Base-by-base conservation (phyloP, 92 coral and sea anemone genomes). In the Siderastrea radians region DNA sequence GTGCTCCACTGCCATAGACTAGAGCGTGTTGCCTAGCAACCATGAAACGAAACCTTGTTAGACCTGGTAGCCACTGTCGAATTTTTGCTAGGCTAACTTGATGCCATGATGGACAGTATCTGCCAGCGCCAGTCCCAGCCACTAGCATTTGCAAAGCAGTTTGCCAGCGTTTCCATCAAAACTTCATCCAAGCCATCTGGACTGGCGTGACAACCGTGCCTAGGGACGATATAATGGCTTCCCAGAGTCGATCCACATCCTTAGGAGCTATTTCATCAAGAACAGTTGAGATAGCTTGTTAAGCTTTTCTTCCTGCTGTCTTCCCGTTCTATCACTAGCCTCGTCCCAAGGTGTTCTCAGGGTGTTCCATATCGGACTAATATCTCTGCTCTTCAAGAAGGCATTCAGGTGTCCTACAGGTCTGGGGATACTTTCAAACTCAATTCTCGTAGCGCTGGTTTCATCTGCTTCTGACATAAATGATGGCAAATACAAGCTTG, bases 331-430 rank as follows among this genome's bases (percentile, higher is more conserved):
- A 26, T 26, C 0, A 13, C 38, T 26, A 26, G 38, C 38, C 38
- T 26, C 38, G 38, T 26, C 38, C 38, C 38, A 26, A 26, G 38
- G 82, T 46, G 81, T 73, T 49, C 48, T 53, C 13, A 84, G 64
- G 12, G 81, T 73, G 60, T 73, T 74, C 54, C 83, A 47, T 6
- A 86, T 80, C 14, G 89, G 89, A 77, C 89, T 77, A 11, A 86
- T 53, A 55, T 60, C 62, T 55, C 89, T 50, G 61, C 84, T 76
- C 52, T 26, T 51, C 14, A 53, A 52, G 63, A 74, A 26, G 38
- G 38, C 38, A 26, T 26, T 26, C 38, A 26, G 38, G 38, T 26
- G 38, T 26, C 38, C 38, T 26, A 26, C 38, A 26, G 38, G 38
- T 26, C 38, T 26, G 38, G 38, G 38, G 38, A 26, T 26, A 26